phyloP scores from a whole-genome alignment of 2,888 invertebrate species.

The Pandemis corylana region DNA sequence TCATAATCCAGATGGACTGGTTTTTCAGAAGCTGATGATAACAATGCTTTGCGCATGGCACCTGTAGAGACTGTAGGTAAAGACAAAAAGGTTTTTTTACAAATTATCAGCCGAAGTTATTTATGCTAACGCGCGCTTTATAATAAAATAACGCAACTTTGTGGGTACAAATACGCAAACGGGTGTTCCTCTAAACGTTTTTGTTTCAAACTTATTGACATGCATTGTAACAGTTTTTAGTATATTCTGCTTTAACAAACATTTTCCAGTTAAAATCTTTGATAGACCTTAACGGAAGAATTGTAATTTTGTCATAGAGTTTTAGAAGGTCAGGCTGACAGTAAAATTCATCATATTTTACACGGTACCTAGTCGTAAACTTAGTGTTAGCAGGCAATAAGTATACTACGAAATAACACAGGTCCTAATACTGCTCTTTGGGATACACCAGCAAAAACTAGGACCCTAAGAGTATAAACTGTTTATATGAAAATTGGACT shows the following conservation, averaged over 20 bases:
- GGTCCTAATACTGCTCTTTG: not conserved
- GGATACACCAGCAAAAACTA: not conserved
- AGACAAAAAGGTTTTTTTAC: not conserved
- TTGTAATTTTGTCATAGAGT: not conserved
- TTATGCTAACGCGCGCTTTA: not conserved
- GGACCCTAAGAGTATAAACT: not conserved
- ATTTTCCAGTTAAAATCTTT: not conserved
- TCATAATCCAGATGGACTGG: not conserved
- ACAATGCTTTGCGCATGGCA: not conserved
- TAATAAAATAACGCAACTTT: not conserved
- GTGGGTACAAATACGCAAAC: not conserved
- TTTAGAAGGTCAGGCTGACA: not conserved
- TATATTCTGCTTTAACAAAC: not conserved
- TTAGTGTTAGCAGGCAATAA: too few relatives aligned
- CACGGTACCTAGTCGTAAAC: not conserved
- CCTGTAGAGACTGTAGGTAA: not conserved
- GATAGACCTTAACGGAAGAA: not conserved
- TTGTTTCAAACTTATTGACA: not conserved
- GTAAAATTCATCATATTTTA: not conserved
- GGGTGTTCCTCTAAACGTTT: not conserved
- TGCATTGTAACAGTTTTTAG: not conserved
- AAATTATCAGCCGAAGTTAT: not conserved
- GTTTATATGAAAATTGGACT: not conserved
- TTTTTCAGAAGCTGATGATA: not conserved
- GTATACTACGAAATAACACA: not conserved